Conservation (phyloP, 2,888 invertebrate species). For the Saturnia japonica region DNA sequence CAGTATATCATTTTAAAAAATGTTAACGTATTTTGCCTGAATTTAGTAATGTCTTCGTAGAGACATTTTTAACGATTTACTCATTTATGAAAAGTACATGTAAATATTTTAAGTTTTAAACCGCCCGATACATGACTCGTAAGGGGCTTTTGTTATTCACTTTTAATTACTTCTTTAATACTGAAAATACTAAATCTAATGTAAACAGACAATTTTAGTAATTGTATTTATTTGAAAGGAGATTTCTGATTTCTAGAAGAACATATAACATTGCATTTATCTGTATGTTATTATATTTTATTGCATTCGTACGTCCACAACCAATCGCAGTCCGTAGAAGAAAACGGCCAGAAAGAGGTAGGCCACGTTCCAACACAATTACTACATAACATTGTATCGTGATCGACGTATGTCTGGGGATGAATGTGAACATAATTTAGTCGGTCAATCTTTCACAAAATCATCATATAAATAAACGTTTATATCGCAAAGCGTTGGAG, state of each 20-base stretch:
- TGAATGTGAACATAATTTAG: slow-evolving; percentile 28
- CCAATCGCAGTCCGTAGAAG: slow-evolving; percentile 82
- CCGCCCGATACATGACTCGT: slow-evolving; percentile 73
- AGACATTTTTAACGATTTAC: slow-evolving; percentile 75
- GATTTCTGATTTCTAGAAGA: slow-evolving; percentile 69
- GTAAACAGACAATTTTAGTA: slow-evolving; percentile 59
- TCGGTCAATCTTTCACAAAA: slow-evolving; percentile 3
- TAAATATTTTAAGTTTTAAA: slow-evolving; percentile 75
- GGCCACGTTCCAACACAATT: slow-evolving; percentile 69
- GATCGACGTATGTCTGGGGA: slow-evolving; percentile 52
- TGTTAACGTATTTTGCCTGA: slow-evolving; percentile 76
- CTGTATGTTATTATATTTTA: slow-evolving; percentile 81
- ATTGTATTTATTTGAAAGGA: slow-evolving; percentile 64
- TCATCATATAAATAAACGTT: background rate
- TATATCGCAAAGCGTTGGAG: background rate
- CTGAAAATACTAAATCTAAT: slow-evolving; percentile 65
- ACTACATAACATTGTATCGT: slow-evolving; percentile 48
- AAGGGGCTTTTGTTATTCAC: slow-evolving; percentile 73
- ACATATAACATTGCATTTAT: slow-evolving; percentile 79
- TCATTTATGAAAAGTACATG: slow-evolving; percentile 74
- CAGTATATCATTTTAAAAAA: slow-evolving; percentile 65
- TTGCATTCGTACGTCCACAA: slow-evolving; percentile 82
- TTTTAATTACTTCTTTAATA: slow-evolving; percentile 65
- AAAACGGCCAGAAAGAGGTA: slow-evolving; percentile 81
- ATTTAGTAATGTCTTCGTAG: slow-evolving; percentile 78